Percentiles rank a stretch among this genome's conserved stretches.
Conservation (phyloP, 1,140 invertebrate genomes). For the Orussus abietinus region DNA sequence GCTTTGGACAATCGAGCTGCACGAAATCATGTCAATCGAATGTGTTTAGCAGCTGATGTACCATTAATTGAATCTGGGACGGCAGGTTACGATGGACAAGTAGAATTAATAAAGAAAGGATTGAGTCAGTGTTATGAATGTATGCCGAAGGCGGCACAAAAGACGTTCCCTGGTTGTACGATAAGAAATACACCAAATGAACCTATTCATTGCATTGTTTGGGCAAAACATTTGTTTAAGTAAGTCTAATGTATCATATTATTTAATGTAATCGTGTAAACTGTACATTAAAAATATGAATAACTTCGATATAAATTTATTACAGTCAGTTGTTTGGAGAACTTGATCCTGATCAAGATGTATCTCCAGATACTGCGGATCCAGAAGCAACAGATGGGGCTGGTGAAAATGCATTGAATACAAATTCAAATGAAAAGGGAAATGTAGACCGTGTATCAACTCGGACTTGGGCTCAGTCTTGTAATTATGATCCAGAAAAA, state of each 20-base stretch:
- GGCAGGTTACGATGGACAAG: constrained; percentile 93
- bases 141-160: constrained; percentile 84
- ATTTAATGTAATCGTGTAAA: no score
- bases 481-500: constrained; percentile 79
- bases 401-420: constrained; percentile 52
- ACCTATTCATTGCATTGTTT: constrained; percentile 98
- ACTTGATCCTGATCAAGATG: constrained; percentile 93
- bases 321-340: constrained; percentile 96
- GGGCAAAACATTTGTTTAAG: constrained; percentile 99
- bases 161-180: constrained; percentile 95
- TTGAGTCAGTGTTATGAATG: constrained; percentile 97
- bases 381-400: constrained; percentile 71
- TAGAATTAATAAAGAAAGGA: constrained; percentile 83
- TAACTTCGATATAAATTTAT: no score
- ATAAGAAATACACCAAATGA: constrained; percentile 99
- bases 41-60: constrained; percentile 93
- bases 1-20: constrained; percentile 96
- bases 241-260: no score
- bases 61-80: constrained; percentile 96
- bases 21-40: constrained; percentile 96
- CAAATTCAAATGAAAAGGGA: constrained; percentile 57
- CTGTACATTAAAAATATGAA: no score
- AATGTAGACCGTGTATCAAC: constrained; percentile 84
- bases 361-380: constrained; percentile 94
- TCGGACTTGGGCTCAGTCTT: constrained; percentile 79